These are phyloP conservation scores for Drosophila serrata DNA, from an alignment of 1,140 invertebrate species.

Conservation along the genomic window DNA sequence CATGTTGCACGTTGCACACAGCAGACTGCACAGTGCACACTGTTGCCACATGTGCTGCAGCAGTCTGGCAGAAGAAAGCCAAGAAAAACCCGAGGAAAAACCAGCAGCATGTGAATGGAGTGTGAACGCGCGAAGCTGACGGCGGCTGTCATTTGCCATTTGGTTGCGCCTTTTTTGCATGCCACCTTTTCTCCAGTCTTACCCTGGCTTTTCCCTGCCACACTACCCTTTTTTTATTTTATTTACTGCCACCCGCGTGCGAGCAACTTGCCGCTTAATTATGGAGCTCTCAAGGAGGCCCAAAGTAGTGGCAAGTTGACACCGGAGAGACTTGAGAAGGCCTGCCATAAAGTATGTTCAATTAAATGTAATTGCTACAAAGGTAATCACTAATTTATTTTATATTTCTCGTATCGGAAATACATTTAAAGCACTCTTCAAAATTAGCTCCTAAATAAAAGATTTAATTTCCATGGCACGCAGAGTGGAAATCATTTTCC, in stretches of 20 bases:
- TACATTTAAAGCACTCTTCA: neutral
- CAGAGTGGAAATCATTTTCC: constrained; percentile 24
- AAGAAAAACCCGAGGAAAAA: constrained; percentile 11
- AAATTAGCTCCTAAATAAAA: constrained; percentile 25
- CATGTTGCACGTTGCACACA: constrained; percentile 45
- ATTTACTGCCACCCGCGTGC: constrained; percentile 54
- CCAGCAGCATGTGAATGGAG: constrained; percentile 35
- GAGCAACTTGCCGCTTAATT: constrained; percentile 74
- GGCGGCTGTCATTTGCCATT: constrained; percentile 71
- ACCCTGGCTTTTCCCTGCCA: constrained; percentile 7
- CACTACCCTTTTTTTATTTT: constrained; percentile 34
- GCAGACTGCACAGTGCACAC: constrained; percentile 5
- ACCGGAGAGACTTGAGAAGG: neutral
- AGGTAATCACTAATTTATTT: neutral
- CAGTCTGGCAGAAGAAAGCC: constrained; percentile 2
- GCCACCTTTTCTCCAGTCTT: constrained; percentile 46
- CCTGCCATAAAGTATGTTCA: neutral
- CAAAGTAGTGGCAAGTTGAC: constrained; percentile 62
- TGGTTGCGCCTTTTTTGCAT: constrained; percentile 59
- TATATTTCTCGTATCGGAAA: neutral
- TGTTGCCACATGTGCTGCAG: constrained; percentile 32
- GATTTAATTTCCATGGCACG: neutral
- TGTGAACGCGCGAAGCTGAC: constrained; percentile 61
- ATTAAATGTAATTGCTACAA: constrained; percentile 3
- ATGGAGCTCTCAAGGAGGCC: constrained; percentile 49